Base-by-base conservation (phyloP, 2,797 vertebrate genomes). In the Acrossocheilus wenchowensis region DNA sequence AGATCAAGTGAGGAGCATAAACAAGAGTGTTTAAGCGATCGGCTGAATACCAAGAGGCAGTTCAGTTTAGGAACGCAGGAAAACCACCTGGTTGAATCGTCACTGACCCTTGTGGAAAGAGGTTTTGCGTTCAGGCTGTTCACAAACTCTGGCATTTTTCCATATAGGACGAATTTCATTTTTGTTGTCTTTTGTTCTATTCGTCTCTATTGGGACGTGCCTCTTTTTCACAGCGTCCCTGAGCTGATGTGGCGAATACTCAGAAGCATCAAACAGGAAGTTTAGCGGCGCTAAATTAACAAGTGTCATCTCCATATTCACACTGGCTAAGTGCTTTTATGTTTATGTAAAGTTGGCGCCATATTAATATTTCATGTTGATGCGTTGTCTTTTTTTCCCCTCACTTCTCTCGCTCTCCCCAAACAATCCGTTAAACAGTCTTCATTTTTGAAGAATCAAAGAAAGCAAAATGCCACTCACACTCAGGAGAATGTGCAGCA, bases 321-420 rank as follows among this genome's bases (percentile, higher is more conserved):
- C 93, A 93, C 92, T 92, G 94, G 92, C 93, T 93, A 94, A 94
- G 93, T 88, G 92, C 94, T 95, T 95, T 95, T 93, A 95, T 95
- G 95, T 95, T 95, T 94, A 94, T 95, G 94, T 94, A 94, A 94
- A 95, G 92, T 86, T 81, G 43, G 87, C 87, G 5, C 71, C 90
- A 89, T 93, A 96, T 96, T 94, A 94, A 95, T 95, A 95, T 96
- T 95, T 95, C 92, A 95, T 95, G 93, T 93, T 93, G 92, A 90
- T 94, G 93, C 84, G 80, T 94, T 94, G 91, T 89, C 88, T 36
- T 85, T 88, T 89, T 91, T 30, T 89, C 21, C 57, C 57, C 83
- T 69, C 60, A 48, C 52, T 81, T 86, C 66, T 85, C 84, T 80
- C 68, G 7, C 19, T 85, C 54, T 80, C 78, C 73, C 50, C 54